These are phyloP conservation scores for Ellobius talpinus DNA, from an alignment of 2,113 vertebrate species.

Conservation along the genomic window DNA sequence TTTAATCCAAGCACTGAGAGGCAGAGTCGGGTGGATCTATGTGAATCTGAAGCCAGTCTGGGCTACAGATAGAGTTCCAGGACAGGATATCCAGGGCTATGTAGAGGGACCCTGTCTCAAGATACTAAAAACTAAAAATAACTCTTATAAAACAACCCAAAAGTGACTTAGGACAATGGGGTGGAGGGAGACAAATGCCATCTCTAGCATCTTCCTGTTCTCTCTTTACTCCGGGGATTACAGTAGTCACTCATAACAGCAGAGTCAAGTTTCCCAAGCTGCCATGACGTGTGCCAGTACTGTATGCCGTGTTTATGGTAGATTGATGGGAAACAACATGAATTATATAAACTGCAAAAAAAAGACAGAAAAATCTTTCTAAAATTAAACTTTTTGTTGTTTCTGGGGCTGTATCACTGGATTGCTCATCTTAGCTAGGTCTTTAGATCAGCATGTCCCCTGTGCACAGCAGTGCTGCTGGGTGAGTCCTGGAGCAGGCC, in stretches of 20 bases:
- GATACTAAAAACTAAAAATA: not conserved
- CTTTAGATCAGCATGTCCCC: not conserved
- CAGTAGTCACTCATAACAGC: not conserved
- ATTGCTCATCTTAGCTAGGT: not conserved
- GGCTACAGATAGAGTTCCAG: not conserved
- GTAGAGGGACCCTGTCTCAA: not conserved
- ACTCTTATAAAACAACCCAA: not conserved
- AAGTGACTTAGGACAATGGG: not conserved
- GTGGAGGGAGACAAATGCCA: not conserved
- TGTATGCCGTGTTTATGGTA: not conserved
- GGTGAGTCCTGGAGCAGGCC: too few species aligned
- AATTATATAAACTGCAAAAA: not conserved
- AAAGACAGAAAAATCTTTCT: not conserved
- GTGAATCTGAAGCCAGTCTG: not conserved
- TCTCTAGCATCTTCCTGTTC: not conserved
- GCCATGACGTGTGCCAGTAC: not conserved
- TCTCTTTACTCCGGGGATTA: not conserved
- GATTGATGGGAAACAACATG: not conserved
- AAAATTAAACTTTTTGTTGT: not conserved
- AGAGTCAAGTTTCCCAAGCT: not conserved
- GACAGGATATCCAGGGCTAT: not conserved
- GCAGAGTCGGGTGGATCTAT: not conserved
- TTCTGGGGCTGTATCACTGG: slow-evolving; percentile 4
- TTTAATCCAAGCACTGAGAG: not conserved
- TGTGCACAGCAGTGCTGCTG: not conserved